Conservation (phyloP, 2,888 invertebrate species). For the Mactromeris polynyma region DNA sequence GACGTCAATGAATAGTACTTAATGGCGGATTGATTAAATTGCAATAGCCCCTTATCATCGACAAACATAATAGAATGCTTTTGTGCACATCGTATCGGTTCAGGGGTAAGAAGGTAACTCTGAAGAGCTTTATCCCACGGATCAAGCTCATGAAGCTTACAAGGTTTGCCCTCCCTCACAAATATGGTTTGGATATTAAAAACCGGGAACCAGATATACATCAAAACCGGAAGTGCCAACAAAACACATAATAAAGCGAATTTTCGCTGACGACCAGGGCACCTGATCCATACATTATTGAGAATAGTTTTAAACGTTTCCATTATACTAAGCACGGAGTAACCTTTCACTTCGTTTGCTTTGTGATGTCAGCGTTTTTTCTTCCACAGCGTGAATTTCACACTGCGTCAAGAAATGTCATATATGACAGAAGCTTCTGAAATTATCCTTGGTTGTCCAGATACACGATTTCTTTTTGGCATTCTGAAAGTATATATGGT, state of each 20-base stretch:
- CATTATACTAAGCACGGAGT: background rate
- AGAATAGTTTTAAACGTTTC: background rate
- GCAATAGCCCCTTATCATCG: conserved; percentile 42
- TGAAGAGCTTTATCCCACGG: conserved; percentile 52
- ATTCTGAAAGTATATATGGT: background rate
- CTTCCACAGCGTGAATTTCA: background rate
- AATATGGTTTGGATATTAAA: background rate
- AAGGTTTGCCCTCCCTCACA: conserved; percentile 36
- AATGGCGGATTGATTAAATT: conserved; percentile 40
- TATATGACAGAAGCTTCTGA: background rate
- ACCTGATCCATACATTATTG: background rate
- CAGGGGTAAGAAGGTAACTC: conserved; percentile 5
- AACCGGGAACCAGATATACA: conserved; percentile 14
- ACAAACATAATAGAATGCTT: conserved; percentile 41
- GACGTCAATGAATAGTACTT: conserved; percentile 43
- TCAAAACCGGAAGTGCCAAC: conserved; percentile 1
- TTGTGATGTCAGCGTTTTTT: background rate
- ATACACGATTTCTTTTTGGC: background rate
- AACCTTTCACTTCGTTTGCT: background rate
- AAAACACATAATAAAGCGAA: background rate
- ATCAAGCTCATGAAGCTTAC: conserved; percentile 47
- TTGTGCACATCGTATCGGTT: conserved; percentile 21
- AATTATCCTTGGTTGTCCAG: background rate
- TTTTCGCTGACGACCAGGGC: background rate
- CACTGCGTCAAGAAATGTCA: background rate